Base-by-base conservation (phyloP, 2,797 vertebrate species). In the Delichon dasypus region DNA sequence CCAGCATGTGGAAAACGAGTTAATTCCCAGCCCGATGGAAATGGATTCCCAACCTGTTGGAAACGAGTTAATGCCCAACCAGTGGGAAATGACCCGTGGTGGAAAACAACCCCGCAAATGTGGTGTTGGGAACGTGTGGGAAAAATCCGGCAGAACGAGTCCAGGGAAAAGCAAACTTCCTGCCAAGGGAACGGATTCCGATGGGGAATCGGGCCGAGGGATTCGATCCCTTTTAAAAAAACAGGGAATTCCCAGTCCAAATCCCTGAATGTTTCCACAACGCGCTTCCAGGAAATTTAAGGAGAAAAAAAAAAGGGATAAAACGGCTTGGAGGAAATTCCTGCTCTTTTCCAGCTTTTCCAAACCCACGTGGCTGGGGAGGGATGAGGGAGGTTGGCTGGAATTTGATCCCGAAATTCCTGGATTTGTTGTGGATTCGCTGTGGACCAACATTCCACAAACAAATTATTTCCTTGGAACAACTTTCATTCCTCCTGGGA, bases 81-180 rank as follows among this genome's bases (percentile, higher is more conserved):
- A 2, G 18, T 4, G 27, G 66, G 58, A 48, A 64, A 50, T 7
- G 75, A 68, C 10, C 13, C 15, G 3, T 16, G 55, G 32, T 11
- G 51, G 71, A 38, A 84, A 66, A 51, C 7, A 20, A 58, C 74
- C 9, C 10, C 11, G 9, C 1, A 26, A 36, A 5, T 0, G 44
- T 1, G 34, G 7, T 9, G 53, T 7, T 48, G n/a, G 45, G 54
- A 5, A 5, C 16, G 13, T 0, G 0, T 9, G 8, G 40, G 7
- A 21, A 58, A 60, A 51, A 9, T 9, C 27, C 0, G 0, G 51
- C 22, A 36, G 27, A 16, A 15, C 14, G 0, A 51, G 23, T 6
- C 38, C 21, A 4, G 5, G 32, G 16, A 17, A 71, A 44, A 15
- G 5, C 4, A 9, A 16, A 22, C 6, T 20, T 36, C 34, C 29